Evolutionary conservation across 2,113 vertebrate genomes (phyloP), one percentile per base, ranked within the genome.

Genomic region (Nanger granti): DNA sequence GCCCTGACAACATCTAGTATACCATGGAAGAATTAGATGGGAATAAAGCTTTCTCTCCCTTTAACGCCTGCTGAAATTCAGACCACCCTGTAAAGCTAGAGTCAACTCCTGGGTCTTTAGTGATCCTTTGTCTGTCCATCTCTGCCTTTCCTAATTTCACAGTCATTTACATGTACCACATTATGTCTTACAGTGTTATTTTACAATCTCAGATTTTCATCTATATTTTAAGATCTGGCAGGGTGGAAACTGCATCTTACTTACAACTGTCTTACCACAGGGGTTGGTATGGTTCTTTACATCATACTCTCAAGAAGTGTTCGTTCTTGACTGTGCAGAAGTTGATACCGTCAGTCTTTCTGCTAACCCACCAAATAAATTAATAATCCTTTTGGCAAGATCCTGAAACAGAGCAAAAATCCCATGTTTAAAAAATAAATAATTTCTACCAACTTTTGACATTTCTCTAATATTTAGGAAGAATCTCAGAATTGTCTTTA

Each of bases 401-500:
- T 57, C 44, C 8, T 80, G 28, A 90, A 84, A 83, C 22, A 60
- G 17, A 85, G 13, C 44, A 9, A 31, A 90, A 93, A 22, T 31
- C n/a, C 60, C 34, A 8, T 49, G 73, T 15, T 34, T 79, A n/a
- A 52, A 79, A 76, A 57, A 28, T 15, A 57, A 73, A 22, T 83
- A 52, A 54, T 76, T 84, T 73, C 20, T 57, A 69, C 57, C 24
- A 26, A 79, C 15, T 69, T 84, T 47, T 82, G 85, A 54, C 84
- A 55, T 57, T 93, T n/a, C 29, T 82, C 22, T 97, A 62, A 6
- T 94, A 76, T 54, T 97, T 59, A 91, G 69, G 52, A 92, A 95
- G 80, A 87, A 7, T 49, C 37, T 96, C 41, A 82, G 76, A 90
- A 93, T 57, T 62, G 82, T 89, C 91, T 87, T 97, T 76, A 73